Base-by-base conservation (phyloP, 1,140 invertebrate species). In the Gryllus bimaculatus region DNA sequence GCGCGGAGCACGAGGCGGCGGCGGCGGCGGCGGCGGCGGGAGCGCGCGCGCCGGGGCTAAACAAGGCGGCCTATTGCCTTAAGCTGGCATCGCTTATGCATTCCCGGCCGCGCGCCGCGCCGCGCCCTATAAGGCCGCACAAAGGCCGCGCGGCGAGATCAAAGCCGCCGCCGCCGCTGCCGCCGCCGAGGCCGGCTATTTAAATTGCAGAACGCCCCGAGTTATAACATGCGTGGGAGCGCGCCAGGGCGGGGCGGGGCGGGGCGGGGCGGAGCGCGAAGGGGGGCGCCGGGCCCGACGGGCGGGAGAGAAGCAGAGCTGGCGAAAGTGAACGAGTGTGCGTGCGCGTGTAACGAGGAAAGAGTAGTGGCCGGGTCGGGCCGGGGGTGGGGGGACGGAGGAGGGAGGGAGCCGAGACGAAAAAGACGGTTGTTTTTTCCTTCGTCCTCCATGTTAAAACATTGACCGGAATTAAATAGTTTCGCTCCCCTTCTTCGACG, bases 1-100 rank as follows among this genome's bases (percentile, higher is more conserved):
- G 8, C 49, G 49, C 8, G 49, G 15, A 54, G 49, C 8, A 54
- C n/a, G 49, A 54, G 49, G 10, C 54, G 54, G 54, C 10, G 54
- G 18, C 2, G 10, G 54, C 10, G 54, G 54, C 54, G 54, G 18
- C 10, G 54, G 54, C 54, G 54, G 18, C 10, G 54, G 10, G 18
- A 66, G 18, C 54, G 10, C 54, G 54, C 54, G 10, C 54, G 54
- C 18, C 54, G 54, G 54, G 54, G 54, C 54, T 15, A 47, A 48
- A 77, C 39, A 48, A 48, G 76, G 74, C 76, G n/a, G 76, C 39
- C 76, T 48, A 77, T 48, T 48, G 39, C 76, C 48, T 47, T 77
- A 47, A 48, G 93, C 94, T 95, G 88, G 89, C 47, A 78, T 78
- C 66, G 78, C 78, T 78, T 78, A 78, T 78, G 66, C 78, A 78